These are phyloP conservation scores for Choloepus hoffmanni DNA, from an alignment of 2,113 vertebrate species.

Conservation along the genomic window DNA sequence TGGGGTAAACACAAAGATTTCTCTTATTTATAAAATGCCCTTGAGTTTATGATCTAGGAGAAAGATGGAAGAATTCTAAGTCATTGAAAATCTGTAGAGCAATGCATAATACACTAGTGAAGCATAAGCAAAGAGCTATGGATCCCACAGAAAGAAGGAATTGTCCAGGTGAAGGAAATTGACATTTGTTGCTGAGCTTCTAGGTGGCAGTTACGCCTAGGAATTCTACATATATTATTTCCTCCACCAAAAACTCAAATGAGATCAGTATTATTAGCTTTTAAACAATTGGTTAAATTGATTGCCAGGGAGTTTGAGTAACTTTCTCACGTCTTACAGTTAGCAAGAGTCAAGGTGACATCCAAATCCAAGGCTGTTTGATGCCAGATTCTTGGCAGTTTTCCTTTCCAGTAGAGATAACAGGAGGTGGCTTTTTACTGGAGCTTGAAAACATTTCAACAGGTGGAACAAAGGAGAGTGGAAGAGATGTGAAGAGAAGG, in stretches of 20 bases:
- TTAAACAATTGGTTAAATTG: background rate
- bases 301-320: background rate
- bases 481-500: background rate
- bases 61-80: background rate
- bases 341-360: background rate
- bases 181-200: background rate
- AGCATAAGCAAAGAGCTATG: background rate
- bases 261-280: background rate
- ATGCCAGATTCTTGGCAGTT: background rate
- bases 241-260: background rate
- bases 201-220: background rate
- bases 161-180: background rate
- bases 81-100: background rate
- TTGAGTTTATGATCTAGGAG: background rate
- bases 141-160: background rate
- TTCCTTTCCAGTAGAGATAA: background rate
- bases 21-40: background rate
- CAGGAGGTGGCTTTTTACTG: background rate
- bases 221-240: background rate
- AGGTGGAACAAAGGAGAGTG: background rate
- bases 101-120: background rate
- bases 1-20: slow-evolving; percentile 1
- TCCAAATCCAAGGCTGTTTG: background rate
- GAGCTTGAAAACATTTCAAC: background rate
- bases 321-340: background rate